phyloP scores from a whole-genome alignment of 2,888 invertebrate species.

The Aphrophora alni region DNA sequence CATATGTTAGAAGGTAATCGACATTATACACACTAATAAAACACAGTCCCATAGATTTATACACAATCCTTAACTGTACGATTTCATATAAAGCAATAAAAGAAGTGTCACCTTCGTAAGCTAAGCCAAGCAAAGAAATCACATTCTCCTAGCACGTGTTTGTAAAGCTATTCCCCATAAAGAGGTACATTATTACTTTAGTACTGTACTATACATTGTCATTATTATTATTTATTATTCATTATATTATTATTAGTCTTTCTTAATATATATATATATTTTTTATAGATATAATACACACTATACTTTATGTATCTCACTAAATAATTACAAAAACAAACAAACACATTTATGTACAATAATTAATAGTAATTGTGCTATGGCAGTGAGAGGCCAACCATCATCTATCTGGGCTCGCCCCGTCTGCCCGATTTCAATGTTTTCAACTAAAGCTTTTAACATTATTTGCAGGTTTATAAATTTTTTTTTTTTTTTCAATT shows the following conservation, averaged over 20 bases:
- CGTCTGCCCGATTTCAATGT: slow-evolving; percentile 36
- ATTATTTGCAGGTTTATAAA: background rate
- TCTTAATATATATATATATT: slow-evolving; percentile 43
- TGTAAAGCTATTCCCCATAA: slow-evolving; percentile 49
- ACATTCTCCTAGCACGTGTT: slow-evolving; percentile 34
- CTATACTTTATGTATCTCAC: slow-evolving; percentile 42
- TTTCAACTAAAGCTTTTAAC: slow-evolving; percentile 17
- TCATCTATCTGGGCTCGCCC: slow-evolving; percentile 41
- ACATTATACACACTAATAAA: background rate
- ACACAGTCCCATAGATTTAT: background rate
- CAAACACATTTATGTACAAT: slow-evolving; percentile 45
- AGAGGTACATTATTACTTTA: slow-evolving; percentile 47
- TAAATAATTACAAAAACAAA: slow-evolving; percentile 41
- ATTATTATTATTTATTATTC: slow-evolving; percentile 38
- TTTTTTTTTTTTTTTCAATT: background rate
- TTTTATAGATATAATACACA: slow-evolving; percentile 46
- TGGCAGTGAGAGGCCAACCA: slow-evolving; percentile 53
- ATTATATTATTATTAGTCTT: slow-evolving; percentile 43
- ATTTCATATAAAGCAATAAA: background rate
- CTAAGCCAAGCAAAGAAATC: slow-evolving; percentile 13
- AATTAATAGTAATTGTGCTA: slow-evolving; percentile 50
- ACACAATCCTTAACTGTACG: background rate
- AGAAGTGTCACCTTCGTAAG: background rate
- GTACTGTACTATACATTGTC: slow-evolving; percentile 50
- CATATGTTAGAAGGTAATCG: background rate